Base-by-base conservation (phyloP, 2,797 vertebrate genomes). In the Crenichthys baileyi region DNA sequence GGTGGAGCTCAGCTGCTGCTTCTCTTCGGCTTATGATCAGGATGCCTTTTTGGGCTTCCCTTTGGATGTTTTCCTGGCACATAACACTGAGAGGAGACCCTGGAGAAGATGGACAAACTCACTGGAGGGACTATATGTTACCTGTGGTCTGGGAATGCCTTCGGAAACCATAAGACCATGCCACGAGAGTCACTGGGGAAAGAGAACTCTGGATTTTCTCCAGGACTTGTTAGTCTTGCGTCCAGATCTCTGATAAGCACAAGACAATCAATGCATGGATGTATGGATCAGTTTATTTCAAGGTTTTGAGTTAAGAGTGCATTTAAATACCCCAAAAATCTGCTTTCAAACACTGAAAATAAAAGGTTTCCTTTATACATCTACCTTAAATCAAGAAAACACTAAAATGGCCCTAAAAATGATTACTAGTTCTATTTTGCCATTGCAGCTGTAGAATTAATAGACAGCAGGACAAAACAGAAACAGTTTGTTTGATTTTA, bases 401-500 rank as follows among this genome's bases (percentile, higher is more conserved):
- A 26, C 11, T 46, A 68, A 46, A 46, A 15, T 6, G 5, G 1
- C 12, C 12, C 39, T 44, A 29, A 46, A n/a, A 70, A 65, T 65
- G 22, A 70, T 48, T 60, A 2, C 12, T 60, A 4, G 24, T 16
- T 70, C 4, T 24, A 18, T 79, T 53, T 65, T 73, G 39, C 22
- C 75, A 68, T 70, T 77, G 56, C 79, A 67, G 31, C 48, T 76
- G 65, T 55, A 75, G 58, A 76, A n/a, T 81, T 72, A 86, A 1
- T 72, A 46, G 55, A 85, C 78, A 89, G 82, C 80, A 83, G 73
- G 80, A 77, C 68, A 84, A 72, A 79, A 67, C 73, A 78, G 79
- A 74, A 83, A 87, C 83, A 76, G 61, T 76, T 83, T 65, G 81
- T 88, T 86, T 88, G 41, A 5, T 85, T 79, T 81, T 44, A 50